These are phyloP conservation scores for Apis cerana DNA, from an alignment of 1,140 invertebrate genomes.

Conservation along the genomic window DNA sequence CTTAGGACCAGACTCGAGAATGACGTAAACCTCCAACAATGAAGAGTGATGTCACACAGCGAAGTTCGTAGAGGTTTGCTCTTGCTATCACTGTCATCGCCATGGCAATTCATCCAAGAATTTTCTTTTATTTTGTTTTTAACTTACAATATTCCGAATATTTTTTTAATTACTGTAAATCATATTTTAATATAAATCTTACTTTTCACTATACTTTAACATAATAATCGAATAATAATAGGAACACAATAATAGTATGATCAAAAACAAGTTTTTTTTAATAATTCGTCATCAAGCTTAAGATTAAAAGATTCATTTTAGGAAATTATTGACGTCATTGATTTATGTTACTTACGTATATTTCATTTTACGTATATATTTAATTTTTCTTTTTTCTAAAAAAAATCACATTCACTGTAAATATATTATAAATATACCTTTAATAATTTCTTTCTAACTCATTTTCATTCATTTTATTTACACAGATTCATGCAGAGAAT, in stretches of 20 bases:
- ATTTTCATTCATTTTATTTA: too few relatives aligned
- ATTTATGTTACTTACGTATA: background rate
- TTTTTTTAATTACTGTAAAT: background rate
- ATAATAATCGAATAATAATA: background rate
- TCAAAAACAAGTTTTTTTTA: background rate
- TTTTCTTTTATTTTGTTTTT: slow-evolving; percentile 8
- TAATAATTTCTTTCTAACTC: too few relatives aligned
- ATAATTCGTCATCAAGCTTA: background rate
- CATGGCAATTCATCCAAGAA: background rate
- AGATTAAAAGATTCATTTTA: background rate
- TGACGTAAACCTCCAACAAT: slow-evolving; percentile 82
- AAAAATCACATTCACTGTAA: background rate
- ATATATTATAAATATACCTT: background rate
- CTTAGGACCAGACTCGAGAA: slow-evolving; percentile 67
- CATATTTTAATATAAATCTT: background rate
- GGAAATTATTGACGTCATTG: slow-evolving; percentile 11
- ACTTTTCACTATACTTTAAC: background rate
- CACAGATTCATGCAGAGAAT: background rate
- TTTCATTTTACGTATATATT: background rate
- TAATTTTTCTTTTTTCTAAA: background rate
- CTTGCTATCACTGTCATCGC: slow-evolving; percentile 17
- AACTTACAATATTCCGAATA: background rate
- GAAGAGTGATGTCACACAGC: slow-evolving; percentile 72
- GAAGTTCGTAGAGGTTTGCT: slow-evolving; percentile 50
- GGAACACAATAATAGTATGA: background rate